These are phyloP conservation scores for Rugalucina vietnamica DNA, from an alignment of 2,888 invertebrate species.

Conservation along the genomic window DNA sequence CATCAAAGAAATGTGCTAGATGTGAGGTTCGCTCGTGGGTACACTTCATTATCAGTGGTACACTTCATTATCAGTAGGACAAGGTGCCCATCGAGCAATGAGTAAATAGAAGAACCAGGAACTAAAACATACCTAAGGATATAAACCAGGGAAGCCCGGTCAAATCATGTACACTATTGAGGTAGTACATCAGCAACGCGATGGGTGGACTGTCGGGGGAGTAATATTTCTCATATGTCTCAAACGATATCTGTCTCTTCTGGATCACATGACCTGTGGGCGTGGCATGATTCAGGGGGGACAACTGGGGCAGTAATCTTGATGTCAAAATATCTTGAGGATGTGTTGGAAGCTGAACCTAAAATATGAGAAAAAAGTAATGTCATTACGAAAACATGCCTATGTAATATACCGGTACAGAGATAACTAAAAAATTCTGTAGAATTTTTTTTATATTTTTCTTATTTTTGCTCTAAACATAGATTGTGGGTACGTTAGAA, in stretches of 20 bases:
- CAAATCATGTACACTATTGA: constrained; percentile 17
- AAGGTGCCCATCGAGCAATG: too few relatives aligned
- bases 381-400: too few relatives aligned
- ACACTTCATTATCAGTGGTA: too few relatives aligned
- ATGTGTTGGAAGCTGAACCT: not conserved
- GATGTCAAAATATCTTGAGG: not conserved
- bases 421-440: too few relatives aligned
- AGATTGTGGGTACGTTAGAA: too few relatives aligned
- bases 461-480: too few relatives aligned
- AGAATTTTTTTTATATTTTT: too few relatives aligned
- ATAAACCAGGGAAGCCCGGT: constrained; percentile 44
- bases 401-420: too few relatives aligned
- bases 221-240: constrained; percentile 5
- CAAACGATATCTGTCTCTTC: not conserved
- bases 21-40: too few relatives aligned
- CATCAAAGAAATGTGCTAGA: too few relatives aligned
- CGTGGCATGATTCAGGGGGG: not conserved
- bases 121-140: constrained; percentile 34
- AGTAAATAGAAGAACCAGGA: not conserved
- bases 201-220: not conserved
- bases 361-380: not conserved
- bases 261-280: not conserved
- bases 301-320: not conserved
- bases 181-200: not conserved
- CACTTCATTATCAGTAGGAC: too few relatives aligned